phyloP scores from a whole-genome alignment of 1,140 invertebrate species.

The Rhysida immarginata region DNA sequence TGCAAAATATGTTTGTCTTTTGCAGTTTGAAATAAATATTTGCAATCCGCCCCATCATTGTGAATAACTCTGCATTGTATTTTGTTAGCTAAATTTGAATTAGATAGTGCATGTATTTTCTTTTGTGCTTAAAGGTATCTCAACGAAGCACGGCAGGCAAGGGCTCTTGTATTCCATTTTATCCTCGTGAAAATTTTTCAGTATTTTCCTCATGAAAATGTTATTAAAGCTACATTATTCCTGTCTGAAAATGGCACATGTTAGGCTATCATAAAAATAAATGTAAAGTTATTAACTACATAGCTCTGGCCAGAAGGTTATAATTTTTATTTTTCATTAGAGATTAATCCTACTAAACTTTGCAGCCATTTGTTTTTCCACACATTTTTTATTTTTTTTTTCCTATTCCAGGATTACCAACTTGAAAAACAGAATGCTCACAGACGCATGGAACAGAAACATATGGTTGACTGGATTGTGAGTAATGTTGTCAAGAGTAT shows the following conservation, averaged over 20 bases:
- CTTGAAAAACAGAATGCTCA: constrained; percentile 61
- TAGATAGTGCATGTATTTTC: too few species aligned
- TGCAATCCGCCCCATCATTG: too few species aligned
- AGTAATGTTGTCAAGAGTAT: constrained; percentile 66
- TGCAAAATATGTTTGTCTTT: too few species aligned
- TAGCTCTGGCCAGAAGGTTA: neutral
- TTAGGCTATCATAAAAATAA: constrained; percentile 1
- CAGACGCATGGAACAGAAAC: constrained; percentile 68
- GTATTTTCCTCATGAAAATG: too few species aligned
- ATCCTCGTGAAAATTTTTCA: too few species aligned
- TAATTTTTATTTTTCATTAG: neutral
- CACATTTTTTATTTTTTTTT: neutral
- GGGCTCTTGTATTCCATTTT: too few species aligned
- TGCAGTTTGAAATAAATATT: too few species aligned
- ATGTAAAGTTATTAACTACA: neutral
- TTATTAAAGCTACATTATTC: neutral
- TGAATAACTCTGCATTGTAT: too few species aligned
- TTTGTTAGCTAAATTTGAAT: too few species aligned
- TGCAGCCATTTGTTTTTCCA: neutral
- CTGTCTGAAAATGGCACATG: neutral
- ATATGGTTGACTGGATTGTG: constrained; percentile 89
- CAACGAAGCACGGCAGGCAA: too few species aligned
- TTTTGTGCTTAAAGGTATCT: too few species aligned
- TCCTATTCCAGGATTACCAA: constrained; percentile 54
- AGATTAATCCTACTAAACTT: neutral